Percentiles rank a stretch among this genome's conserved stretches.
phyloP scores from a whole-genome alignment of 2,113 vertebrate species.

The Corythoichthys intestinalis region DNA sequence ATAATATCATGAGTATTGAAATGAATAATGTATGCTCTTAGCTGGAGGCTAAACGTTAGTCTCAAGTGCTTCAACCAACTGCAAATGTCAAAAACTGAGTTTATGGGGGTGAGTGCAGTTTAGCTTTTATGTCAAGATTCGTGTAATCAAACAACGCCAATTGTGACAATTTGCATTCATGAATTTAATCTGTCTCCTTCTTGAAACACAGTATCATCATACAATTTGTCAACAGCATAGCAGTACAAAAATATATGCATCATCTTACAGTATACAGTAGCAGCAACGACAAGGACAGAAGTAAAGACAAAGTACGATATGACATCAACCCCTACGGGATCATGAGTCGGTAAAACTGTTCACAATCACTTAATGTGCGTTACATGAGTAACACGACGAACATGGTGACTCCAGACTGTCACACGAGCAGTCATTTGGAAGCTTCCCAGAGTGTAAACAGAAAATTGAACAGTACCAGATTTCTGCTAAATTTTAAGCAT shows the following conservation, averaged over 20 bases:
- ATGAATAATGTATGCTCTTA: conserved; percentile 66
- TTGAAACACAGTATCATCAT: conserved; percentile 67
- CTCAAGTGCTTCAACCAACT: conserved; percentile 38
- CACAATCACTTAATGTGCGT: conserved; percentile 20
- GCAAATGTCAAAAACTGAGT: conserved; percentile 44
- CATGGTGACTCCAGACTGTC: not conserved
- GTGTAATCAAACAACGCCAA: not conserved
- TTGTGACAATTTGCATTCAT: conserved; percentile 39
- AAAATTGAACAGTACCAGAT: not conserved
- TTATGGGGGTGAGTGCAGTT: conserved; percentile 2
- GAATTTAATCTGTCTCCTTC: conserved; percentile 65
- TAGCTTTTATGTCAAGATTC: conserved; percentile 14
- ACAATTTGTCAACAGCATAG: conserved; percentile 70
- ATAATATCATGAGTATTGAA: conserved; percentile 57
- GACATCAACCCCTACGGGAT: not conserved
- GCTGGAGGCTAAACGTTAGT: conserved; percentile 54
- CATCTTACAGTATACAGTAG: conserved; percentile 73
- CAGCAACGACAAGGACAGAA: conserved; percentile 66
- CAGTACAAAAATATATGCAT: conserved; percentile 78
- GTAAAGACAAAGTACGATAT: conserved; percentile 52
- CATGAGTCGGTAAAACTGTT: conserved; percentile 34
- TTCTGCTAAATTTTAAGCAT: not conserved
- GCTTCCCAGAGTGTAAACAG: not conserved
- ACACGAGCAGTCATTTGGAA: not conserved
- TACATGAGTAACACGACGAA: conserved; percentile 7